phyloP scores from a whole-genome alignment of 1,140 invertebrate genomes.

The Drosophila miranda region DNA sequence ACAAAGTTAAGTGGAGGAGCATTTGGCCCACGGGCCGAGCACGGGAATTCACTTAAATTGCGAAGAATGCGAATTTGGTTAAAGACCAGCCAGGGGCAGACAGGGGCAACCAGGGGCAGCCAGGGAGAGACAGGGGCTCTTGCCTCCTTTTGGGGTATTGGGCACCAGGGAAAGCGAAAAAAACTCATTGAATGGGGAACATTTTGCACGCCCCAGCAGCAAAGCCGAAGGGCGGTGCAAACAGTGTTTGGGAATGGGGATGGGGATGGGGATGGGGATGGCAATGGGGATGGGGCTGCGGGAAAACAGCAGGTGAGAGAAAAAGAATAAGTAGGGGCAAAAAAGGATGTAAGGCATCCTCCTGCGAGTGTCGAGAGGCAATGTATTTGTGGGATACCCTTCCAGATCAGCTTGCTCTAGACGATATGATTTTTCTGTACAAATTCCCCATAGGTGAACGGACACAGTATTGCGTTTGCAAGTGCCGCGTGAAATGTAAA shows the following conservation, averaged over 20 bases:
- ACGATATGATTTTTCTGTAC: too few species aligned
- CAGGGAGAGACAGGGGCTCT: neutral
- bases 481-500: too few species aligned
- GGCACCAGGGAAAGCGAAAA: too few species aligned
- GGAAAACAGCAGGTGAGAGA: constrained; percentile 17
- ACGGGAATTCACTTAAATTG: constrained; percentile 43
- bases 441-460: too few species aligned
- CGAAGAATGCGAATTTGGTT: constrained; percentile 38
- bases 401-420: too few species aligned
- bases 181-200: constrained; percentile 37
- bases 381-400: too few species aligned
- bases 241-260: neutral
- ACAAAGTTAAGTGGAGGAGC: constrained; percentile 37
- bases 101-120: neutral
- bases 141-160: too few species aligned
- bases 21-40: constrained; percentile 34
- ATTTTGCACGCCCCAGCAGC: constrained; percentile 32
- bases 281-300: neutral
- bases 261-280: too few species aligned
- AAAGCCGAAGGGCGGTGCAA: constrained; percentile 3
- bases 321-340: neutral
- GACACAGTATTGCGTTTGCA: too few species aligned
- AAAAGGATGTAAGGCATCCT: too few species aligned
- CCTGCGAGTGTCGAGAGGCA: too few species aligned
- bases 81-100: constrained; percentile 10